Evolutionary conservation across 2,888 invertebrate species (phyloP).

Genomic region (Eulithis prunata): DNA sequence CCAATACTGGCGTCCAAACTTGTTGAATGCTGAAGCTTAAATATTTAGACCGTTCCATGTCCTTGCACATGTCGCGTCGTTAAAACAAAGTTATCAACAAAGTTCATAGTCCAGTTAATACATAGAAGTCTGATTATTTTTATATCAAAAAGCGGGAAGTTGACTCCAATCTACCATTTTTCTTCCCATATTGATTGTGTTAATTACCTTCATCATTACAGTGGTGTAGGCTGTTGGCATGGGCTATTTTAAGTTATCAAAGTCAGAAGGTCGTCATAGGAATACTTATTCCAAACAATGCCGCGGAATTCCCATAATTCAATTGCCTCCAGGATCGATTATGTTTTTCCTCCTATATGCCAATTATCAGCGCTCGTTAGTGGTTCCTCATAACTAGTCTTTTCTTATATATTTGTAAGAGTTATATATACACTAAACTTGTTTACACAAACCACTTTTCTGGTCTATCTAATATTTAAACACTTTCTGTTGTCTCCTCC

Average conservation of each 20-base stretch:
- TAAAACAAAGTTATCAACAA: constrained; percentile 4
- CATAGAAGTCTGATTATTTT: constrained; percentile 1
- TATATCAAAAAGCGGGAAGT: constrained; percentile 4
- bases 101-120: constrained; percentile 15
- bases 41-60: constrained; percentile 16
- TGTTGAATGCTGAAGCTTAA: constrained; percentile 8
- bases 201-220: constrained; percentile 31
- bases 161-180: constrained; percentile 27
- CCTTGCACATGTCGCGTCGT: constrained; percentile 6
- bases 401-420: neutral
- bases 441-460: no score
- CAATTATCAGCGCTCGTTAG: constrained; percentile 9
- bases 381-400: constrained; percentile 4
- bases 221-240: constrained; percentile 14
- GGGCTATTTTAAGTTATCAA: constrained; percentile 29
- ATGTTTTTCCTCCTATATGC: constrained; percentile 35
- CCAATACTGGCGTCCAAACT: constrained; percentile 15
- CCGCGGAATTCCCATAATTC: constrained; percentile 36
- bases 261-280: constrained; percentile 21
- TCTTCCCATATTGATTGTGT: constrained; percentile 18
- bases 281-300: constrained; percentile 18
- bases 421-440: no score
- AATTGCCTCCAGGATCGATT: constrained; percentile 31
- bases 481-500: no score
- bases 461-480: no score